Conservation (phyloP, 2,113 vertebrate genomes). For the Bostrychus sinensis region DNA sequence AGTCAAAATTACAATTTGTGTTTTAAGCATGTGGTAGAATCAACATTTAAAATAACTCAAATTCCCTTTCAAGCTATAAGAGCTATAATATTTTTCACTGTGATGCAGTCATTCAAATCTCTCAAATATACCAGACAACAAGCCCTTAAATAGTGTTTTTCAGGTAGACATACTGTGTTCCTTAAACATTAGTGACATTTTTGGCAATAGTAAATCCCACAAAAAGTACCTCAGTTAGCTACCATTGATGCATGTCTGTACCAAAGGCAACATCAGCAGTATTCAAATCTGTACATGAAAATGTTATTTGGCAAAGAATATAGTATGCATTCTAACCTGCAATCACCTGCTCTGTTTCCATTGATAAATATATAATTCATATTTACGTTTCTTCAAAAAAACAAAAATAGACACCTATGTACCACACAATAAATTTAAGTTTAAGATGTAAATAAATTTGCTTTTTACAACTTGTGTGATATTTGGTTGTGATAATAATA, state of each 20-base stretch:
- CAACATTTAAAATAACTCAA: constrained; percentile 72
- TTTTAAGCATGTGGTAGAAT: constrained; percentile 71
- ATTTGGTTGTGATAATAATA: constrained; percentile 55
- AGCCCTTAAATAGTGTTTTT: constrained; percentile 80
- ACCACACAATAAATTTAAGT: constrained; percentile 57
- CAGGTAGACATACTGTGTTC: constrained; percentile 42
- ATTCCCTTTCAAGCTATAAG: constrained; percentile 52
- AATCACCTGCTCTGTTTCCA: constrained; percentile 23
- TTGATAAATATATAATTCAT: constrained; percentile 72
- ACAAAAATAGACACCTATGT: constrained; percentile 55
- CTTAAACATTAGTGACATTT: constrained; percentile 60
- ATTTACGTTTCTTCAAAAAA: constrained; percentile 65
- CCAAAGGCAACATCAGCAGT: constrained; percentile 78
- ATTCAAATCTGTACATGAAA: constrained; percentile 66
- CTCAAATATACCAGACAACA: constrained; percentile 59
- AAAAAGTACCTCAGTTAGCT: constrained; percentile 67
- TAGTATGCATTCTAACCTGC: constrained; percentile 42
- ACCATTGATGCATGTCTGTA: constrained; percentile 74
- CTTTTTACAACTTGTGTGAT: constrained; percentile 46
- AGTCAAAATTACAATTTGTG: constrained; percentile 77
- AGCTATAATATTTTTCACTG: constrained; percentile 29
- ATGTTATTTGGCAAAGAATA: constrained; percentile 74
- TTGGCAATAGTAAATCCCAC: constrained; percentile 80
- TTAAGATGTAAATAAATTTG: constrained; percentile 60
- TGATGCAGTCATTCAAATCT: constrained; percentile 56